A percentile compares a stretch with the other conserved stretches of the same genome.
phyloP scores from a whole-genome alignment of 2,888 invertebrate genomes.

The Exephanes ischioxanthus region DNA sequence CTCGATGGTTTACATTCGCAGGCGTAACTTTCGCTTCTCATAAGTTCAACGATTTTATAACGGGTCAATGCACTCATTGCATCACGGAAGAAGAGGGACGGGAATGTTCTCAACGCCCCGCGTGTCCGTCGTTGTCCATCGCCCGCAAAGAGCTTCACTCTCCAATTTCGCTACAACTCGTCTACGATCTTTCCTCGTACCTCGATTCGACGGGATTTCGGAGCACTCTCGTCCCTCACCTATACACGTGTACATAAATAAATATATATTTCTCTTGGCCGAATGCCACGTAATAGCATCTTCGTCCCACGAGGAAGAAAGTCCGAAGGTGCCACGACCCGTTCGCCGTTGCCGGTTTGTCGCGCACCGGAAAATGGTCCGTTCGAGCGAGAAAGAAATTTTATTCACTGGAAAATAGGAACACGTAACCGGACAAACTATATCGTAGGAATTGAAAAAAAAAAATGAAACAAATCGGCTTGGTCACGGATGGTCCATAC shows the following conservation, averaged over 20 bases:
- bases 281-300: conserved; percentile 52
- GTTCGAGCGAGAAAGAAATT: conserved; percentile 10
- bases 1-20: neutral
- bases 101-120: neutral
- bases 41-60: neutral
- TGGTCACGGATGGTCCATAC: neutral
- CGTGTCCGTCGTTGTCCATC: conserved; percentile 1
- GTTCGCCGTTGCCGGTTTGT: conserved; percentile 5
- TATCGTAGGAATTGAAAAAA: neutral
- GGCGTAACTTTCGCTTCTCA: neutral
- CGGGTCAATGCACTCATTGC: neutral
- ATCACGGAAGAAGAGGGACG: neutral
- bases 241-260: neutral
- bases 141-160: conserved; percentile 30
- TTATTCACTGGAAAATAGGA: conserved; percentile 3
- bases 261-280: conserved; percentile 50
- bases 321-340: conserved; percentile 43
- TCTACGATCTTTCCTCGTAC: conserved; percentile 18
- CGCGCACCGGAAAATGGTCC: conserved; percentile 28
- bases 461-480: neutral
- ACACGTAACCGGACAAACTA: neutral
- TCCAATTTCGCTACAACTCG: conserved; percentile 41
- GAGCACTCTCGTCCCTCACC: conserved; percentile 4
- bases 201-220: conserved; percentile 46
- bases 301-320: conserved; percentile 38